Evolutionary conservation across 2,888 invertebrate species (phyloP).

Genomic region (Ormyrus rosae): DNA sequence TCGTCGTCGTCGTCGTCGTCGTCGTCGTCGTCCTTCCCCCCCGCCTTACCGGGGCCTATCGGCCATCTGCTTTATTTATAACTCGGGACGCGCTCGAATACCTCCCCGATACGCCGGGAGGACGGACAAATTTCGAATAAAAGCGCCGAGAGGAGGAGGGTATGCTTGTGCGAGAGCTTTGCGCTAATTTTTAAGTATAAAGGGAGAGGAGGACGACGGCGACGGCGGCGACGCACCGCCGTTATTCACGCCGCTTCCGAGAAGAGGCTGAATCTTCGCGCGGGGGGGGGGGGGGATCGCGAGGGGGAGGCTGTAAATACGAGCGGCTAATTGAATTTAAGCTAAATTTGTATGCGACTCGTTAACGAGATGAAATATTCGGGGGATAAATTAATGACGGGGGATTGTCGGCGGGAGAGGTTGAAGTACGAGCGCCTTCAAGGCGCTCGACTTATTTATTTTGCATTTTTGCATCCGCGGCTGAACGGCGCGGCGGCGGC

Average conservation of each 20-base stretch:
- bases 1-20: not conserved
- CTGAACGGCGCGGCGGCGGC: too few relatives aligned
- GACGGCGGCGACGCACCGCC: not conserved
- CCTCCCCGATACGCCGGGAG: not conserved
- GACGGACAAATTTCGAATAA: not conserved
- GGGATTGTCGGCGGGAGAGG: too few relatives aligned
- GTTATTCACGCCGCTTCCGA: conserved; percentile 18
- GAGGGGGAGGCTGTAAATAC: not conserved
- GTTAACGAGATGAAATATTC: not conserved
- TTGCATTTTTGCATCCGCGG: too few relatives aligned
- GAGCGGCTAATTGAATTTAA: conserved; percentile 1
- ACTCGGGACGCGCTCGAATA: conserved; percentile 1
- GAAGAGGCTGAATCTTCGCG: not conserved
- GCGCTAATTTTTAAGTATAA: conserved; percentile 15
- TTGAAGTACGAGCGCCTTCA: too few relatives aligned
- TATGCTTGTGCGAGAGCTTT: conserved; percentile 6
- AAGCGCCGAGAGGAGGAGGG: not conserved
- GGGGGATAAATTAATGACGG: too few relatives aligned
- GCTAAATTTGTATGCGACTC: not conserved
- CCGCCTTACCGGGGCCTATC: not conserved
- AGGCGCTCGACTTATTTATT: too few relatives aligned
- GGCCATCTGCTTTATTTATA: conserved; percentile 29
- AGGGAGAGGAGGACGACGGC: too few relatives aligned
- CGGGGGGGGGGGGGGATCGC: too few relatives aligned
- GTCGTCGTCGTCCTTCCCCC: not conserved